Base-by-base conservation (phyloP, 2,888 invertebrate genomes). In the Sarcophaga carnaria region DNA sequence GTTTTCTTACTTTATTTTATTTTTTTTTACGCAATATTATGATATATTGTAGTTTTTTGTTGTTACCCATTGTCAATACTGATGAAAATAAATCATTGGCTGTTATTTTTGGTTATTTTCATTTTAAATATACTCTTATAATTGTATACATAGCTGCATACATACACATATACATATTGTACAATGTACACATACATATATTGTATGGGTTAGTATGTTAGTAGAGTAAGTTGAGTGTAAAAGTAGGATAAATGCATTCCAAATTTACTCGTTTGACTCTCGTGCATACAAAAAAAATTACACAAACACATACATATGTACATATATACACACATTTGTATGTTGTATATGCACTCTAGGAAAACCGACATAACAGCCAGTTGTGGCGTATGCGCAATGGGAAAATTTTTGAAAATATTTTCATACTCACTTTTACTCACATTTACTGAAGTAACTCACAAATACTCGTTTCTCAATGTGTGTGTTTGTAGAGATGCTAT, bases 181-280 rank as follows among this genome's bases (percentile, higher is more conserved):
- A 8, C n/a, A 20, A 5, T 78, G 25, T 67, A 17, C 72, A 63
- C 71, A 17, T 71, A 22, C 45, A n/a, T 71, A 63, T 22, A 63
- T n/a, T 82, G 86, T 89, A 78, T 89, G 89, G 89, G 89, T 89
- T 88, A 89, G 87, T 89, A 88, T 89, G 89, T 88, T 89, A 89
- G 88, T 89, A 86, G 88, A 87, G 75, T 87, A 87, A 82, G 83
- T 83, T 82, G 88, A 86, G 84, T 85, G 78, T 27, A 66, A 54
- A 77, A 77, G 76, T 74, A 81, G 85, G 67, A 87, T 72, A 80
- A 77, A 82, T 80, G 75, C 76, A 78, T 78, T 77, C 27, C 49
- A 71, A 85, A 76, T 80, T 71, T 85, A 71, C 25, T 60, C 54
- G 12, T 54, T 54, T 54, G 54, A 54, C 54, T 54, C 54, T 54